Evolutionary conservation across 2,113 vertebrate species (phyloP).

Genomic region (Plecturocebus donacophilus): DNA sequence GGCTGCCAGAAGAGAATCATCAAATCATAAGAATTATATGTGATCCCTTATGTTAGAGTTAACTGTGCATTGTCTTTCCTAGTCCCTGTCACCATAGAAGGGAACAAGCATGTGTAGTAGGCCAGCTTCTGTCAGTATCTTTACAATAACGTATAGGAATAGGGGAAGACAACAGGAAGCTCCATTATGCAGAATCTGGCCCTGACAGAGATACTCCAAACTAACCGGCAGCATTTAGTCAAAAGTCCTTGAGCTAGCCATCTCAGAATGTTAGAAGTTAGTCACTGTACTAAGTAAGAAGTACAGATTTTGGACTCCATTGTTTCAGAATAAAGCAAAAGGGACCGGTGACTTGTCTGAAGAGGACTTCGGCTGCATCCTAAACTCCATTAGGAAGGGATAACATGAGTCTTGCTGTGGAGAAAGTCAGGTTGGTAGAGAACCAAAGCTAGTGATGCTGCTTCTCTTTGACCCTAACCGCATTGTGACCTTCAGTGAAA

Average conservation of each 20-base stretch:
- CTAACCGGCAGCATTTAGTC: neutral
- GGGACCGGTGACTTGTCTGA: neutral
- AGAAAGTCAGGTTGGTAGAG: neutral
- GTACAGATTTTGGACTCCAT: neutral
- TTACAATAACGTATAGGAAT: neutral
- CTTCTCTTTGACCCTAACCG: neutral
- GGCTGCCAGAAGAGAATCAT: neutral
- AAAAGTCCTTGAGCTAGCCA: neutral
- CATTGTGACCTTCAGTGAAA: neutral
- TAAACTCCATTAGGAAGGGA: neutral
- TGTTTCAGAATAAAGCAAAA: conserved; percentile 36
- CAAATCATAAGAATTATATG: neutral
- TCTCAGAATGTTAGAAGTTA: neutral
- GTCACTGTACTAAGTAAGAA: neutral
- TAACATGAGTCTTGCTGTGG: neutral
- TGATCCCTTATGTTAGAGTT: neutral
- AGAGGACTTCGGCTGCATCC: neutral
- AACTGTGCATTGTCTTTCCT: neutral
- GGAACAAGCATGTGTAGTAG: neutral
- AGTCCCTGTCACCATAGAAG: neutral
- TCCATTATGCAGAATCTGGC: neutral
- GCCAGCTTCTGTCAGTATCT: neutral
- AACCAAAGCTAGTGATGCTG: neutral
- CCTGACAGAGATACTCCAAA: neutral
- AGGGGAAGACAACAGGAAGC: neutral